These are phyloP conservation scores for Leptestheria dahalacensis DNA, from an alignment of 1,140 invertebrate species.

Conservation along the genomic window DNA sequence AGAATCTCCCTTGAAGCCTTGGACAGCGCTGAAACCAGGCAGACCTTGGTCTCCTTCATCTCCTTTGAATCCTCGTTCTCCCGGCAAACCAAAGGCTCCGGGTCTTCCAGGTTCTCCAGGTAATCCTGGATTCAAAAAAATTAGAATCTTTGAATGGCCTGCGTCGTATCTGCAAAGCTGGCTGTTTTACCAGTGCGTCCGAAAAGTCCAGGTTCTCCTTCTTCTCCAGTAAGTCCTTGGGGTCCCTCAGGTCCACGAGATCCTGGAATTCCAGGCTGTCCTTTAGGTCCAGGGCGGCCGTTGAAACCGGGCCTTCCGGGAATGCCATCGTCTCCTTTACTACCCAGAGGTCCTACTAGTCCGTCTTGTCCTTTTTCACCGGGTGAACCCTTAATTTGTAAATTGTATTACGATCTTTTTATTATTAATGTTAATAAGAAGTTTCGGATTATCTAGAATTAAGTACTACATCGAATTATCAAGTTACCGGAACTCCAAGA, in stretches of 20 bases:
- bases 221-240: slow-evolving; percentile 17
- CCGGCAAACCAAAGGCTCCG: slow-evolving; percentile 17
- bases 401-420: too few species aligned
- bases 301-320: slow-evolving; percentile 7
- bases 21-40: slow-evolving; percentile 20
- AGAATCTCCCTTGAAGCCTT: slow-evolving; percentile 19
- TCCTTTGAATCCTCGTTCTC: slow-evolving; percentile 20
- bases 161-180: background rate
- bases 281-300: slow-evolving; percentile 36
- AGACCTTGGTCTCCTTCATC: slow-evolving; percentile 19
- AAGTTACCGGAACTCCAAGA: slow-evolving; percentile 6
- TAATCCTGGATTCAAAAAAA: background rate
- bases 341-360: slow-evolving; percentile 16
- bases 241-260: slow-evolving; percentile 18
- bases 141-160: background rate
- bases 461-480: background rate
- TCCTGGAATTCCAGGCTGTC: slow-evolving; percentile 32
- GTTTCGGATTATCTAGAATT: background rate
- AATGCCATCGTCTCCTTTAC: slow-evolving; percentile 14
- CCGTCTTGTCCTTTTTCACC: slow-evolving; percentile 9
- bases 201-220: slow-evolving; percentile 18
- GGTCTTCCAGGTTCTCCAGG: slow-evolving; percentile 17
- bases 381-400: slow-evolving; percentile 7
- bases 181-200: slow-evolving; percentile 16
- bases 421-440: too few species aligned